phyloP scores from a whole-genome alignment of 1,140 invertebrate genomes.

The Achroia grisella region DNA sequence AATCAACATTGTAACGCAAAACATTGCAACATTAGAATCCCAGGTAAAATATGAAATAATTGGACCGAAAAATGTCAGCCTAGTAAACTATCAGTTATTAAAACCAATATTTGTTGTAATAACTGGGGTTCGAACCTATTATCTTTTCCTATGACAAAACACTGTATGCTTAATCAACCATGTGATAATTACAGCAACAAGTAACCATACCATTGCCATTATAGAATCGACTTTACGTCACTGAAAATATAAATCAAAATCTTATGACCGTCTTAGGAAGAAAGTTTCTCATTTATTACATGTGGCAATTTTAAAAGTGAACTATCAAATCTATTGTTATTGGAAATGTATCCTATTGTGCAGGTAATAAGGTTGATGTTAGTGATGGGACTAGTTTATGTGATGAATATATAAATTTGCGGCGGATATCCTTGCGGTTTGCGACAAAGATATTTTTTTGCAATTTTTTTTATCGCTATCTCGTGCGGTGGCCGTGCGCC shows the following conservation, averaged over 20 bases:
- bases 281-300: too few relatives aligned
- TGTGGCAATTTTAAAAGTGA: too few relatives aligned
- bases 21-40: background rate
- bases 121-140: conserved; percentile 9
- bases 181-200: conserved; percentile 27
- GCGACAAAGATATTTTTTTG: conserved; percentile 46
- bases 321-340: too few relatives aligned
- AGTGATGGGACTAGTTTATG: too few relatives aligned
- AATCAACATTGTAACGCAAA: too few relatives aligned
- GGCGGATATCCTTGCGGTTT: conserved; percentile 28
- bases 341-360: too few relatives aligned
- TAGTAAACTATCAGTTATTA: conserved; percentile 24
- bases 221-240: background rate
- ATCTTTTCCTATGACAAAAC: conserved; percentile 34
- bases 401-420: too few relatives aligned
- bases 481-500: conserved; percentile 31
- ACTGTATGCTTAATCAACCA: conserved; percentile 29
- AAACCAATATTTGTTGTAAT: conserved; percentile 26
- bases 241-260: background rate
- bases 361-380: too few relatives aligned
- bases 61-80: conserved; percentile 10
- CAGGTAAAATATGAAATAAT: conserved; percentile 4
- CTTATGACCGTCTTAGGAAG: background rate
- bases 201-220: too few relatives aligned
- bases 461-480: conserved; percentile 6